phyloP scores from a whole-genome alignment of 2,888 invertebrate species.

The Leptarthrus brevirostris region DNA sequence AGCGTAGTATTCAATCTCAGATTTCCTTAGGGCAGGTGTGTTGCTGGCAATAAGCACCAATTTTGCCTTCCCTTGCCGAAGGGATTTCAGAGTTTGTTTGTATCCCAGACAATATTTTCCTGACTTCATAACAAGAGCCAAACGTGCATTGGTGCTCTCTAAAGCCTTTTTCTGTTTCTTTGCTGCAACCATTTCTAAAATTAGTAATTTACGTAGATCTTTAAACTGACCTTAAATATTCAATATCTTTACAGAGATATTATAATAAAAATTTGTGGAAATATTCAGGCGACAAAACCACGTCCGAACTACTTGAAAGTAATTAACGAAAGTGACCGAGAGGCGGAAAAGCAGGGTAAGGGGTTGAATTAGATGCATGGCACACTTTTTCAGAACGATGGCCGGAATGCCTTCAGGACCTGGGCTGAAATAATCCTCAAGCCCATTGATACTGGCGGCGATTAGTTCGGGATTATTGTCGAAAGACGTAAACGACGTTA shows the following conservation, averaged over 20 bases:
- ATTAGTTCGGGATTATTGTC: too few relatives aligned
- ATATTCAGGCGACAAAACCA: neutral
- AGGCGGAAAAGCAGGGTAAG: too few relatives aligned
- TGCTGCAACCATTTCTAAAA: conserved; percentile 80
- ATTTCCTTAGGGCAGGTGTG: conserved; percentile 98
- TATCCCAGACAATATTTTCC: conserved; percentile 98
- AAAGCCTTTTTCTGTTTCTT: conserved; percentile 99
- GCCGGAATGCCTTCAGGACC: too few relatives aligned
- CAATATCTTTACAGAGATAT: too few relatives aligned
- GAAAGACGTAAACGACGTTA: too few relatives aligned
- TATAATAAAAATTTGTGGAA: too few relatives aligned
- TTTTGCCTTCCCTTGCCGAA: conserved; percentile 99
- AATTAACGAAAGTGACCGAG: neutral
- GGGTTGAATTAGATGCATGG: too few relatives aligned
- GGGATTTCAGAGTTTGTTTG: conserved; percentile 96
- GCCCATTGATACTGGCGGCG: too few relatives aligned
- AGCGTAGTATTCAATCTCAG: conserved; percentile 99
- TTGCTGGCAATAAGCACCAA: conserved; percentile 99
- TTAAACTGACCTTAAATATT: too few relatives aligned
- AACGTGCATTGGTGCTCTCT: conserved; percentile 98
- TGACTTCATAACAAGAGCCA: conserved; percentile 99
- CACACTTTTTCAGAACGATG: too few relatives aligned
- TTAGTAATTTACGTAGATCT: neutral
- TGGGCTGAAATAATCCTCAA: too few relatives aligned
- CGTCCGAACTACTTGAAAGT: neutral